Percentiles rank a stretch among this genome's conserved stretches.
phyloP scores from a whole-genome alignment of 2,797 vertebrate genomes.

The Eleutherodactylus coqui region DNA sequence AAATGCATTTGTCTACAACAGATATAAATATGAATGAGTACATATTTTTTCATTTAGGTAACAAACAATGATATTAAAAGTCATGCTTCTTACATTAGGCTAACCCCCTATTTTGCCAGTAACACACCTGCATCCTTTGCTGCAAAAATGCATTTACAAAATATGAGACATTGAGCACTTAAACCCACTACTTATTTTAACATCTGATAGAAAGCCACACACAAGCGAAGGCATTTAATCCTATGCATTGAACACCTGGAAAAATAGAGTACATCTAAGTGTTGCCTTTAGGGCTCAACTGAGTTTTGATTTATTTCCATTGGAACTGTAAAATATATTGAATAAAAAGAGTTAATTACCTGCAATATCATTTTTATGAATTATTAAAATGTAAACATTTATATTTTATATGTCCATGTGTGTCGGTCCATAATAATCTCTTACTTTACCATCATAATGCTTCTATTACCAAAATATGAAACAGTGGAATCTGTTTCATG shows the following conservation, averaged over 20 bases:
- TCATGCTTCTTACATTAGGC: not conserved
- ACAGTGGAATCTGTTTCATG: slow-evolving; percentile 80
- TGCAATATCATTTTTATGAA: not conserved
- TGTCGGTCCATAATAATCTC: slow-evolving; percentile 66
- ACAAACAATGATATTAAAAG: not conserved
- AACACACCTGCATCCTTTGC: slow-evolving; percentile 5
- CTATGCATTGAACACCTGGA: slow-evolving; percentile 55
- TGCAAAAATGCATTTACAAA: slow-evolving; percentile 32
- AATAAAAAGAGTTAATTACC: slow-evolving; percentile 28
- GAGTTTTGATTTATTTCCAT: slow-evolving; percentile 40
- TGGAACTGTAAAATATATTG: not conserved
- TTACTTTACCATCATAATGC: slow-evolving; percentile 56
- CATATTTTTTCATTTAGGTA: too few species aligned
- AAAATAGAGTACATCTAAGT: slow-evolving; percentile 52
- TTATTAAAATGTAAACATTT: slow-evolving; percentile 39
- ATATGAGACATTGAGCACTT: slow-evolving; percentile 34
- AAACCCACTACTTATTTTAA: slow-evolving; percentile 41
- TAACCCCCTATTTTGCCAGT: not conserved
- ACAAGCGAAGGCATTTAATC: slow-evolving; percentile 51
- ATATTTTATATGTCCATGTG: slow-evolving; percentile 54
- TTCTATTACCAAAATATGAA: slow-evolving; percentile 77
- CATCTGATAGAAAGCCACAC: slow-evolving; percentile 57
- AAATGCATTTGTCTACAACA: too few species aligned
- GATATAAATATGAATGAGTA: too few species aligned
- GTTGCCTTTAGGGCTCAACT: slow-evolving; percentile 49